These are phyloP conservation scores for Brenthis hecate DNA, from an alignment of 2,888 invertebrate species.

Conservation along the genomic window DNA sequence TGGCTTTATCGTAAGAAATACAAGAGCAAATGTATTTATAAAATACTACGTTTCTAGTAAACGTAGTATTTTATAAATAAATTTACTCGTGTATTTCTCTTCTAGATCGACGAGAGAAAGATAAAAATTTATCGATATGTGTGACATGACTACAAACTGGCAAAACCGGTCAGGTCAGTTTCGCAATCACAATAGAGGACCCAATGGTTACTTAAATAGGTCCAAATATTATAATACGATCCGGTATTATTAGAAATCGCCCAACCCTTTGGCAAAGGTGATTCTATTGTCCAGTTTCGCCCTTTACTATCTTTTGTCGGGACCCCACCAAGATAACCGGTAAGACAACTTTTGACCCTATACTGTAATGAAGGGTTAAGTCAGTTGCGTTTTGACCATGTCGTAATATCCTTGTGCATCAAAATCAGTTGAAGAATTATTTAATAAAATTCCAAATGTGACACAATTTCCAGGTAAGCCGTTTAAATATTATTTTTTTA, in stretches of 20 bases:
- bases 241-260: conserved; percentile 61
- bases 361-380: conserved; percentile 63
- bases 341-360: conserved; percentile 79
- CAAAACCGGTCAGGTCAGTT: conserved; percentile 81
- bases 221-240: conserved; percentile 79
- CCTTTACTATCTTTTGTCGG: conserved; percentile 66
- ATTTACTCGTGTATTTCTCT: no score
- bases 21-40: no score
- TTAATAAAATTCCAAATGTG: neutral
- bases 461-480: neutral
- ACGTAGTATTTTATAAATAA: no score
- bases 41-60: no score
- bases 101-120: conserved; percentile 16
- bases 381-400: conserved; percentile 72
- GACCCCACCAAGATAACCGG: conserved; percentile 76
- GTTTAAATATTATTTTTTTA: neutral
- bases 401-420: conserved; percentile 32
- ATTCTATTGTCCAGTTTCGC: conserved; percentile 76
- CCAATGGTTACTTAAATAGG: conserved; percentile 81
- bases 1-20: no score
- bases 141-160: conserved; percentile 44
- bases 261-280: conserved; percentile 52
- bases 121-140: conserved; percentile 42
- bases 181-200: conserved; percentile 72
- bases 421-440: conserved; percentile 12